Base-by-base conservation (phyloP, 2,797 vertebrate species). In the Heteromormyrus szaboi region DNA sequence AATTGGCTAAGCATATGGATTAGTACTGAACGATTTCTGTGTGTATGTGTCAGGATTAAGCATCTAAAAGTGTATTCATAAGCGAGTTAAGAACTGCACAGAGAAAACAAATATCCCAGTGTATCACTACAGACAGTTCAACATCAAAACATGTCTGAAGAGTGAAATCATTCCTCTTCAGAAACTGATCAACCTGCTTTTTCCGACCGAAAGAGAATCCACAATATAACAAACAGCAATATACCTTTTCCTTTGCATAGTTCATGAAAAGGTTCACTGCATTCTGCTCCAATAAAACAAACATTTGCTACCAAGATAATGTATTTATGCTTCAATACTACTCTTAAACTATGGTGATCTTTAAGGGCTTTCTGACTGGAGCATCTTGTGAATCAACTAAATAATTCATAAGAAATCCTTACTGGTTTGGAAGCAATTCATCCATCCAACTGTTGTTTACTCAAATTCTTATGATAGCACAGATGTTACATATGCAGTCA, bases 381-480 rank as follows among this genome's bases (percentile, higher is more conserved):
- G 62, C 62, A 68, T 72, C 9, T 81, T 81, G 37, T 81, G 19
- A 41, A 81, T 81, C 79, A 44, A 83, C 37, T 83, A 83, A 83
- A 83, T 83, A 44, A 83, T 83, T 83, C 41, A 83, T 83, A 44
- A 44, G 17, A 48, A 83, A 44, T 83, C 79, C 79, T 81, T 7
- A 9, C 76, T n/a, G 41, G 76, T 81, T 44, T 81, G 76, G 76
- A 83, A 83, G 79, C 79, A 83, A 48, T 83, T 83, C 44, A 83
- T 83, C 79, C 79, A 83, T 83, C 44, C 79, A 83, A 83, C 41
- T 83, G 79, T 83, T 83, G 79, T 83, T 83, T 83, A 83, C 79
- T 83, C 41, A 83, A 83, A 83, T 22, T 48, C 41, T 83, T 83
- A 83, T 83, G 79, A 83, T 44, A 83, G 17, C 79, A 83, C 79